phyloP scores from a whole-genome alignment of 2,888 invertebrate genomes.

The Tetanocera ferruginea region DNA sequence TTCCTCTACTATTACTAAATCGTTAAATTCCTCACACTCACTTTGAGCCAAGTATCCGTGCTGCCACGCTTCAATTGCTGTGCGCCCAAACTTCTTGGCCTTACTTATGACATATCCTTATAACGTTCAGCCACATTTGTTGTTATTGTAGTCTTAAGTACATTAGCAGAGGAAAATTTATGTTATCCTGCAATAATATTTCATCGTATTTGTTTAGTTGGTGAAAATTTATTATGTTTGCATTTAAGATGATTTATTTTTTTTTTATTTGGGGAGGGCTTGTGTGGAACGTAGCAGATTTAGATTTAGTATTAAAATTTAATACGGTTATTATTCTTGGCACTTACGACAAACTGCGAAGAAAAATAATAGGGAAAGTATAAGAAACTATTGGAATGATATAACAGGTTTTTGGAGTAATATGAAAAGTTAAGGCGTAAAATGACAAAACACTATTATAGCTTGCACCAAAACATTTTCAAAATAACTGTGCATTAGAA shows the following conservation, averaged over 20 bases:
- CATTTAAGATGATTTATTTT: constrained; percentile 34
- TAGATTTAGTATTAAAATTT: not conserved
- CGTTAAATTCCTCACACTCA: not conserved
- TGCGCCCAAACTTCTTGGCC: not conserved
- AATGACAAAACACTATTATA: no score
- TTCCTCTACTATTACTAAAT: not conserved
- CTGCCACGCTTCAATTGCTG: not conserved
- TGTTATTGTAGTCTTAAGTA: constrained; percentile 41
- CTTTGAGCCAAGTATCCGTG: not conserved
- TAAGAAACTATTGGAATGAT: no score
- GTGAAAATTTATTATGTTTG: constrained; percentile 23
- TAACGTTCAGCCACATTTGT: not conserved
- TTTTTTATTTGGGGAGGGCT: not conserved
- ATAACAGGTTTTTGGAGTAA: no score
- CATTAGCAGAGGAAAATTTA: constrained; percentile 50
- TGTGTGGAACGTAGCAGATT: not conserved
- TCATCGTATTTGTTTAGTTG: constrained; percentile 43
- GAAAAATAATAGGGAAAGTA: not conserved
- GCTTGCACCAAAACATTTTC: no score
- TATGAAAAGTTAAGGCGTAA: no score
- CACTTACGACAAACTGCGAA: not conserved
- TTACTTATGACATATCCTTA: constrained; percentile 23
- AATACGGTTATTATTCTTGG: not conserved
- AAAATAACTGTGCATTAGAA: no score
- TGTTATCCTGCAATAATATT: constrained; percentile 53